phyloP scores from a whole-genome alignment of 2,797 vertebrate species.

The Anguilla anguilla region DNA sequence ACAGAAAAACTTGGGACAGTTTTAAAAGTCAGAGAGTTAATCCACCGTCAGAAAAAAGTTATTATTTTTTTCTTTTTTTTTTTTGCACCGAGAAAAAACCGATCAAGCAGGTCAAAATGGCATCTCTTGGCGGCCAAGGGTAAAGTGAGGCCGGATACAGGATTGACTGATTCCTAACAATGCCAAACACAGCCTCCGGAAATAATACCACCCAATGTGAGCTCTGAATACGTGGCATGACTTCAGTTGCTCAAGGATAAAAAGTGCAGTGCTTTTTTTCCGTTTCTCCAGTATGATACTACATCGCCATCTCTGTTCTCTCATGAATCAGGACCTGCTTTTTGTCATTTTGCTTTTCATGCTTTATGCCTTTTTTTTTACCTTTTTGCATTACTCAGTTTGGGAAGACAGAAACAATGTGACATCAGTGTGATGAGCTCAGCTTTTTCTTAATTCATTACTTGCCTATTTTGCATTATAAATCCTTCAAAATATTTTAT shows the following conservation, averaged over 20 bases:
- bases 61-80: slow-evolving; percentile 48
- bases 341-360: neutral
- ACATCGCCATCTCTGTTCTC: slow-evolving; percentile 53
- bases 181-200: slow-evolving; percentile 62
- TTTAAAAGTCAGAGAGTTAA: slow-evolving; percentile 18
- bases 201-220: slow-evolving; percentile 59
- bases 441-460: neutral
- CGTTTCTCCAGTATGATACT: slow-evolving; percentile 58
- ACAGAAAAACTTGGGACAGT: neutral
- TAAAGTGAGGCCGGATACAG: slow-evolving; percentile 28
- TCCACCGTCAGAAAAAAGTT: slow-evolving; percentile 38
- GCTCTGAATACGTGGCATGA: slow-evolving; percentile 60
- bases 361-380: neutral
- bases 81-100: slow-evolving; percentile 40
- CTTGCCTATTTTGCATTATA: neutral
- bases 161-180: slow-evolving; percentile 59
- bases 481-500: neutral
- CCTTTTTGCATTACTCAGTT: neutral
- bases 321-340: slow-evolving; percentile 40
- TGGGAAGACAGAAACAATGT: neutral
- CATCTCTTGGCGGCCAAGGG: slow-evolving; percentile 43
- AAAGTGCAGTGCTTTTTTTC: slow-evolving; percentile 68
- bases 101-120: slow-evolving; percentile 53
- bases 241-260: slow-evolving; percentile 67
- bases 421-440: neutral